Percentiles rank a stretch among this genome's conserved stretches.
These are phyloP conservation scores for Dascyllus trimaculatus DNA, from an alignment of 2,113 vertebrate genomes.

Conservation along the genomic window DNA sequence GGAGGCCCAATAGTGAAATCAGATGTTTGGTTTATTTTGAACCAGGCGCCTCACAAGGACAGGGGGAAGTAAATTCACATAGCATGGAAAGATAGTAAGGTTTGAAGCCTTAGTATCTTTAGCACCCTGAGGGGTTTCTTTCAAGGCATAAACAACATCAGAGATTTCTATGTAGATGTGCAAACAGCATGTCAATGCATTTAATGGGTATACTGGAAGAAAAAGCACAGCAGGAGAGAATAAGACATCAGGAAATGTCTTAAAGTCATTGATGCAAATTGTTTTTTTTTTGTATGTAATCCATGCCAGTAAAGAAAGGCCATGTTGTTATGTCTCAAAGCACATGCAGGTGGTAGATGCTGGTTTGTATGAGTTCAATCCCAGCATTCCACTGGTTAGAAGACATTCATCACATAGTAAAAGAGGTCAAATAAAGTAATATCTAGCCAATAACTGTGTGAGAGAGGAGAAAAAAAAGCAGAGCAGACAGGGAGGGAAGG, in stretches of 20 bases:
- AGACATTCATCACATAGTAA: slow-evolving; percentile 87
- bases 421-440: slow-evolving; percentile 77
- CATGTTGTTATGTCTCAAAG: slow-evolving; percentile 78
- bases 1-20: slow-evolving; percentile 46
- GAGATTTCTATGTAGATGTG: slow-evolving; percentile 34
- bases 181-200: slow-evolving; percentile 33
- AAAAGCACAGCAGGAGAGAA: slow-evolving; percentile 30
- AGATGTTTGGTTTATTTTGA: slow-evolving; percentile 61
- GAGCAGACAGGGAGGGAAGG: slow-evolving; percentile 80
- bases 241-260: slow-evolving; percentile 57
- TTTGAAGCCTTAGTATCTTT: slow-evolving; percentile 95
- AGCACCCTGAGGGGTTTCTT: slow-evolving; percentile 92
- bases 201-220: slow-evolving; percentile 29
- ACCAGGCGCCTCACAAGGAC: slow-evolving; percentile 88
- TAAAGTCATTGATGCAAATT: slow-evolving; percentile 4
- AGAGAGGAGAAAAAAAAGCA: slow-evolving; percentile 62
- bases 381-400: slow-evolving; percentile 92
- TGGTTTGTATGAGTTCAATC: slow-evolving; percentile 89
- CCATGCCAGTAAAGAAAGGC: slow-evolving; percentile 94
- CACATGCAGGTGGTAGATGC: slow-evolving; percentile 95
- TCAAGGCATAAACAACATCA: slow-evolving; percentile 90
- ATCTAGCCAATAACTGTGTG: slow-evolving; percentile 89
- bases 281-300: slow-evolving; percentile 64
- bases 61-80: slow-evolving; percentile 86
- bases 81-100: slow-evolving; percentile 94